These are phyloP conservation scores for Ciconia maguari DNA, from an alignment of 2,113 vertebrate species.

Conservation along the genomic window DNA sequence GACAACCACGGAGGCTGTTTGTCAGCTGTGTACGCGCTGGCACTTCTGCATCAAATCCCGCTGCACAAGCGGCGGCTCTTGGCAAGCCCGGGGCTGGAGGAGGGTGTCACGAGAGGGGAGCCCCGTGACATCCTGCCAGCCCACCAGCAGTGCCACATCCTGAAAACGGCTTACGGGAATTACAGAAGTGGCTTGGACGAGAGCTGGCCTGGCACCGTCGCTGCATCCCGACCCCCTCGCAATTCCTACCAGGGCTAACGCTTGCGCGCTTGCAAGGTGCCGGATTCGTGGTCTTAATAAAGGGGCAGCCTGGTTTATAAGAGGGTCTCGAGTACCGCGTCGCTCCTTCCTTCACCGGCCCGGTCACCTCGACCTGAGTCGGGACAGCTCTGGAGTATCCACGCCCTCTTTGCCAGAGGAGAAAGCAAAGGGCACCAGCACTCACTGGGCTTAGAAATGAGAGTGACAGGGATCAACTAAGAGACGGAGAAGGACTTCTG, in stretches of 20 bases:
- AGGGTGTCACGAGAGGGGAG: background rate
- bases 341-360: background rate
- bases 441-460: accelerated
- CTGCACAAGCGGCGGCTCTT: accelerated
- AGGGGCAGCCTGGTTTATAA: background rate
- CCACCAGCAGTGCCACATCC: background rate
- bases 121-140: background rate
- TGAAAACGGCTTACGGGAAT: accelerated
- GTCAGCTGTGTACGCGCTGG: no score
- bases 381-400: background rate
- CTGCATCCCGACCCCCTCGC: background rate
- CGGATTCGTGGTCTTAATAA: accelerated
- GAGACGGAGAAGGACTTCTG: background rate
- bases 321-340: background rate
- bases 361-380: accelerated
- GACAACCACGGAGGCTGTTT: no score
- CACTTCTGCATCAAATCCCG: background rate
- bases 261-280: no score
- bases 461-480: background rate
- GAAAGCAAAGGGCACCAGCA: background rate
- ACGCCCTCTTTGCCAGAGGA: accelerated
- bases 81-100: background rate
- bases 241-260: accelerated
- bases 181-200: background rate
- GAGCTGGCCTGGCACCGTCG: background rate